Percentiles rank a stretch among this genome's conserved stretches.
These are phyloP conservation scores for Scelioninae gen. 1 DNA, from an alignment of 2,888 invertebrate genomes.

Conservation along the genomic window DNA sequence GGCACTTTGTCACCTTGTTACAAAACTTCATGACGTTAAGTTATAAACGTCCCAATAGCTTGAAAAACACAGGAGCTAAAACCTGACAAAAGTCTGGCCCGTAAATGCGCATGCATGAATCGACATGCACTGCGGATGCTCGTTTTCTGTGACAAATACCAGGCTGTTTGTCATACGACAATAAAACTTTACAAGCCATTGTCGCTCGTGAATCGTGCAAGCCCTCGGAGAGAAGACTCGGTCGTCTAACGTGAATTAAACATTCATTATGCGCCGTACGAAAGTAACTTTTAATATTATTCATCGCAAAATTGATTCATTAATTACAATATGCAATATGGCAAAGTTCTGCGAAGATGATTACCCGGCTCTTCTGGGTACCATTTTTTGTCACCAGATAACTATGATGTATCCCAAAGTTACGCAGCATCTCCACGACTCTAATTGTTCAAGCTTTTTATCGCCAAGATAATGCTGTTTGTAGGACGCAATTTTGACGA, in stretches of 20 bases:
- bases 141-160: too few relatives aligned
- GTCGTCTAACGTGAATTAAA: conserved; percentile 29
- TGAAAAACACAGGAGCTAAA: too few relatives aligned
- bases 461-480: conserved; percentile 7
- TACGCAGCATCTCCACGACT: too few relatives aligned
- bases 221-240: too few relatives aligned
- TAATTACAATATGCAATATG: conserved; percentile 21
- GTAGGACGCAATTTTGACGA: not conserved
- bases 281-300: conserved; percentile 47
- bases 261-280: conserved; percentile 26
- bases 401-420: conserved; percentile 36
- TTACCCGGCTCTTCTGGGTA: conserved; percentile 32
- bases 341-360: conserved; percentile 40
- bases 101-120: too few relatives aligned
- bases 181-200: too few relatives aligned
- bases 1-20: conserved; percentile 32
- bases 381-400: conserved; percentile 33
- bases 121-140: too few relatives aligned
- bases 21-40: conserved; percentile 22
- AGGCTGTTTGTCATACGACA: too few relatives aligned
- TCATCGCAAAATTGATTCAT: conserved; percentile 44
- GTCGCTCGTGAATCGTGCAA: too few relatives aligned
- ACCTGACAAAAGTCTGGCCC: too few relatives aligned
- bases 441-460: conserved; percentile 30
- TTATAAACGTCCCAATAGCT: conserved; percentile 36